Evolutionary conservation across 2,797 vertebrate species (phyloP).

Genomic region (Tokudaia muenninki): DNA sequence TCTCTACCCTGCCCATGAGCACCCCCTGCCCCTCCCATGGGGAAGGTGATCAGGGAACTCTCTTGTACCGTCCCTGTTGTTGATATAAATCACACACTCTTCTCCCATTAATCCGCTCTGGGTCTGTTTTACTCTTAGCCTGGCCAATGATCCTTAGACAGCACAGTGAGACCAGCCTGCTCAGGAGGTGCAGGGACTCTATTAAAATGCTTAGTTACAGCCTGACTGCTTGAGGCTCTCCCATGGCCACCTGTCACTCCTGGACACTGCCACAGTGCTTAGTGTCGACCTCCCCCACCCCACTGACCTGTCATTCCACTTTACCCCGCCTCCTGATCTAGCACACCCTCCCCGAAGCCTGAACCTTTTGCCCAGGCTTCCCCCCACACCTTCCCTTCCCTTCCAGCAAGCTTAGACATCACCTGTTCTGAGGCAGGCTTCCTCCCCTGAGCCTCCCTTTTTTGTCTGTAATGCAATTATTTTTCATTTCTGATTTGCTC

Average conservation of each 20-base stretch:
- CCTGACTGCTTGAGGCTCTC: fast-evolving
- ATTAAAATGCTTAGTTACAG: neutral
- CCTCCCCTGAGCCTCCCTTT: neutral
- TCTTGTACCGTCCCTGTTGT: fast-evolving
- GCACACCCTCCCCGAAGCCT: neutral
- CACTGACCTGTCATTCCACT: too few relatives aligned
- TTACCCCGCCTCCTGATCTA: neutral
- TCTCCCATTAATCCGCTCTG: neutral
- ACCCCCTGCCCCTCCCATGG: too few relatives aligned
- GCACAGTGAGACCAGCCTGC: neutral
- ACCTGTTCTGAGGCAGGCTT: neutral
- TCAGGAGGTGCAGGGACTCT: neutral
- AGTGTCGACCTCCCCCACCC: neutral
- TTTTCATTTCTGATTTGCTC: slow-evolving; percentile 22
- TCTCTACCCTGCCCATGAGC: neutral
- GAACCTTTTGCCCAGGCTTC: slow-evolving; percentile 18
- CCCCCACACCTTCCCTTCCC: neutral
- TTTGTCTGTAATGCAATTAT: neutral
- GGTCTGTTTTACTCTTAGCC: neutral
- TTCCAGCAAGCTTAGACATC: neutral
- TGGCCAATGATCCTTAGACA: neutral
- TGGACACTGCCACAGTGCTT: fast-evolving
- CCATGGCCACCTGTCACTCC: neutral
- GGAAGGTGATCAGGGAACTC: too few relatives aligned
- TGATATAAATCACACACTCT: neutral